These are phyloP conservation scores for Apodemia duryi DNA, from an alignment of 2,888 invertebrate genomes.

Conservation along the genomic window DNA sequence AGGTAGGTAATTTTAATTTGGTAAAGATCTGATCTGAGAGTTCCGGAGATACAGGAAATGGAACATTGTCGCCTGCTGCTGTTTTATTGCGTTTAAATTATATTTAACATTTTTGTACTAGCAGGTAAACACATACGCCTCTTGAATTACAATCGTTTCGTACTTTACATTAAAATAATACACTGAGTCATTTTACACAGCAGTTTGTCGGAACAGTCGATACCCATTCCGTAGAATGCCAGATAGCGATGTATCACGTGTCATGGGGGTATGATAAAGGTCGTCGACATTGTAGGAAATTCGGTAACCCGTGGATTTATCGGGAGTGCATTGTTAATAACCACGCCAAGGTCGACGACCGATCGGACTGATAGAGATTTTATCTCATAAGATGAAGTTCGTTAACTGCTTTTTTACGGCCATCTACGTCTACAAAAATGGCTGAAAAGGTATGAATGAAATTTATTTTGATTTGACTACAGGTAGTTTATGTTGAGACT, in stretches of 20 bases:
- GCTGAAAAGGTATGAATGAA: too few species aligned
- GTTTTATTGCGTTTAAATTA: too few species aligned
- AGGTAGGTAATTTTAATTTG: too few species aligned
- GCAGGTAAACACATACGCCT: neutral
- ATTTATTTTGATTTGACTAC: too few species aligned
- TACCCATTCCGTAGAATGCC: neutral
- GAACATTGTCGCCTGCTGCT: too few species aligned
- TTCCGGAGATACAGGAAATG: too few species aligned
- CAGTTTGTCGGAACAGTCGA: neutral
- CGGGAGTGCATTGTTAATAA: slow-evolving; percentile 1
- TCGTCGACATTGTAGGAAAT: neutral
- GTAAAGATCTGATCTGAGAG: too few species aligned
- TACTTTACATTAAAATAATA: neutral
- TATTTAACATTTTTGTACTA: neutral
- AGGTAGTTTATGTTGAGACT: too few species aligned
- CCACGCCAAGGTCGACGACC: neutral
- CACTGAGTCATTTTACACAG: neutral
- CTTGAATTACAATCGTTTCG: neutral
- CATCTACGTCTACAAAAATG: too few species aligned
- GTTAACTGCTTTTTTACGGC: too few species aligned
- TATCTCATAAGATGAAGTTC: neutral
- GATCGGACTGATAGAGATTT: neutral
- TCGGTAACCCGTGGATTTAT: neutral
- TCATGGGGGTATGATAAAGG: slow-evolving; percentile 2
- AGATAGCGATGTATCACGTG: neutral